Evolutionary conservation across 2,797 vertebrate species (phyloP).

Genomic region (Lepus townsendii): DNA sequence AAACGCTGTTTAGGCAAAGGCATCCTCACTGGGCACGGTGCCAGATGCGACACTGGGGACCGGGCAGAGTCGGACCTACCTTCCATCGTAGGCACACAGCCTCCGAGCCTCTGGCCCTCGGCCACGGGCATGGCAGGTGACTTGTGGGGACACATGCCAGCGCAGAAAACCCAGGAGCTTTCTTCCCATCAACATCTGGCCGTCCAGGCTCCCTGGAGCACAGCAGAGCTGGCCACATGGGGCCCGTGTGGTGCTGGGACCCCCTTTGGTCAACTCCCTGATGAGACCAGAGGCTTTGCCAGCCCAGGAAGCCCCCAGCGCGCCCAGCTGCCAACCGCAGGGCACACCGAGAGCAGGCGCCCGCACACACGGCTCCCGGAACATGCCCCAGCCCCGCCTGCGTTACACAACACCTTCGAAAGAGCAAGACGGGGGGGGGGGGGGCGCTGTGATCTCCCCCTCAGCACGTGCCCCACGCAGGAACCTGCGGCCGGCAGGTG

Average conservation of each 20-base stretch:
- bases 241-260: neutral
- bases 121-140: neutral
- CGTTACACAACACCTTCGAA: neutral
- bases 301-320: fast-evolving
- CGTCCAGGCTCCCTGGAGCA: fast-evolving
- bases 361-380: neutral
- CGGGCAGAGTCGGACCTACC: fast-evolving
- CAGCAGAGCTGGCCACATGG: fast-evolving
- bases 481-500: neutral
- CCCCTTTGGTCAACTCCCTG: neutral
- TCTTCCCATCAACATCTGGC: neutral
- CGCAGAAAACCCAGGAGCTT: neutral
- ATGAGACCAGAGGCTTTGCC: fast-evolving
- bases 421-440: neutral
- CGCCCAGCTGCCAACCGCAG: fast-evolving
- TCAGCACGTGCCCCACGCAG: fast-evolving
- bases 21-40: neutral
- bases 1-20: neutral
- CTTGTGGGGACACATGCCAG: neutral
- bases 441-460: neutral
- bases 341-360: neutral
- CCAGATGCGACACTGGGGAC: neutral
- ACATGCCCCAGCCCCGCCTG: neutral
- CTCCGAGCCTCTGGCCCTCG: neutral
- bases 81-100: neutral